phyloP scores from a whole-genome alignment of 2,888 invertebrate genomes.

The Tachina fera region DNA sequence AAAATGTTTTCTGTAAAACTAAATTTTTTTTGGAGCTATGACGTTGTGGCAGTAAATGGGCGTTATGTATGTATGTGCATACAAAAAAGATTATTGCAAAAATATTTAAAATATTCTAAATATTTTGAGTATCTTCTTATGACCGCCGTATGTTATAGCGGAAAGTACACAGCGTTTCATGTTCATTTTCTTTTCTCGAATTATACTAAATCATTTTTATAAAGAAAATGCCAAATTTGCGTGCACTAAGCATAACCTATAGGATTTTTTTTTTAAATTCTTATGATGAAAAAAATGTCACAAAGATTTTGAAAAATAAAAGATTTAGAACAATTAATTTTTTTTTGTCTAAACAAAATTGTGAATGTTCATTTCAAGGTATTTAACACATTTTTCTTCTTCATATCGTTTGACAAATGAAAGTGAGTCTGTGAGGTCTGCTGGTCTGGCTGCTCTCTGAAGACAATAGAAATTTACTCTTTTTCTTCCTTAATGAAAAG shows the following conservation, averaged over 20 bases:
- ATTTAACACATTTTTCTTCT: conserved; percentile 61
- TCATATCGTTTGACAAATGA: neutral
- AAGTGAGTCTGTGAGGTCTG: conserved; percentile 64
- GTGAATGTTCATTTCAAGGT: conserved; percentile 62
- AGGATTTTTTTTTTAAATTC: conserved; percentile 46
- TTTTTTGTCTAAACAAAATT: conserved; percentile 35
- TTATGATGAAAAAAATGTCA: conserved; percentile 55
- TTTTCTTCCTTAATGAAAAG: conserved; percentile 17
- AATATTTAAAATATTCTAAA: no score
- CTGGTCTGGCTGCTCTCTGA: neutral
- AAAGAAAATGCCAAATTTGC: conserved; percentile 25
- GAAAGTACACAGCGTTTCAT: no score
- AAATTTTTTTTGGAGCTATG: no score
- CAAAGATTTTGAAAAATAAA: conserved; percentile 24
- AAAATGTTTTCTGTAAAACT: no score
- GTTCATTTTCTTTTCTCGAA: no score
- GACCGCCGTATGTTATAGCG: no score
- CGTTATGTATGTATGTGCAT: no score
- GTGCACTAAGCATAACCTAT: conserved; percentile 39
- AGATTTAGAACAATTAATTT: conserved; percentile 57
- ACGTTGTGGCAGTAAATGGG: no score
- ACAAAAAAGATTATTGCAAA: no score
- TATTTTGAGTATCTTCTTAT: no score
- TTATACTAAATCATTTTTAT: neutral
- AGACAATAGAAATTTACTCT: conserved; percentile 47